A percentile compares a stretch with the other conserved stretches of the same genome.
Evolutionary conservation across 2,888 invertebrate species (phyloP).

Genomic region (Peribatodes rhomboidaria): DNA sequence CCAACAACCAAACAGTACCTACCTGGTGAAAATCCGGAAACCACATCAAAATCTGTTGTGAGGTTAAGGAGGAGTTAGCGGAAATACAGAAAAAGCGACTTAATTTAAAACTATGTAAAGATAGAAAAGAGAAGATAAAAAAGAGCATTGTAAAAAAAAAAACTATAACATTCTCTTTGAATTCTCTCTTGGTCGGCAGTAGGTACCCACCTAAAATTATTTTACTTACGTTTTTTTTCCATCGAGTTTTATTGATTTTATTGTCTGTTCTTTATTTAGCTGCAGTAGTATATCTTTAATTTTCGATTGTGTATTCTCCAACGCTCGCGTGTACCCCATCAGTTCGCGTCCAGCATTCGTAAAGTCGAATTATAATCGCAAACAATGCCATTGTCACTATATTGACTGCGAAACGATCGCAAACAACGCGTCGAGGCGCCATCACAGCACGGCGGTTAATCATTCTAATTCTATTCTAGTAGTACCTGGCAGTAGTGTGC

Average conservation of each 20-base stretch:
- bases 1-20: no score
- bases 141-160: no score
- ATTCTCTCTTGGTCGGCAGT: no score
- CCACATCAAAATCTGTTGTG: no score
- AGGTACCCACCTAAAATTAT: background rate
- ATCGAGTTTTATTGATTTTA: background rate
- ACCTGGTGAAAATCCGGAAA: no score
- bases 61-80: no score
- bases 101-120: no score
- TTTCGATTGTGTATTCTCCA: slow-evolving; percentile 7
- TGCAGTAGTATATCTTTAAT: slow-evolving; percentile 4
- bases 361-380: slow-evolving; percentile 1
- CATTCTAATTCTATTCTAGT: background rate
- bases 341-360: slow-evolving; percentile 5
- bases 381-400: slow-evolving; percentile 18
- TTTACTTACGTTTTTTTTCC: background rate
- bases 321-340: no score
- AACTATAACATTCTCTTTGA: no score
- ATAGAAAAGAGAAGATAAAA: no score
- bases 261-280: background rate
- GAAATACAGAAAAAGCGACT: no score
- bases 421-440: slow-evolving; percentile 14
- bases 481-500: background rate
- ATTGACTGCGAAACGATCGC: slow-evolving; percentile 3
- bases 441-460: background rate